Base-by-base conservation (phyloP, 2,113 vertebrate genomes). In the Vicugna pacos region DNA sequence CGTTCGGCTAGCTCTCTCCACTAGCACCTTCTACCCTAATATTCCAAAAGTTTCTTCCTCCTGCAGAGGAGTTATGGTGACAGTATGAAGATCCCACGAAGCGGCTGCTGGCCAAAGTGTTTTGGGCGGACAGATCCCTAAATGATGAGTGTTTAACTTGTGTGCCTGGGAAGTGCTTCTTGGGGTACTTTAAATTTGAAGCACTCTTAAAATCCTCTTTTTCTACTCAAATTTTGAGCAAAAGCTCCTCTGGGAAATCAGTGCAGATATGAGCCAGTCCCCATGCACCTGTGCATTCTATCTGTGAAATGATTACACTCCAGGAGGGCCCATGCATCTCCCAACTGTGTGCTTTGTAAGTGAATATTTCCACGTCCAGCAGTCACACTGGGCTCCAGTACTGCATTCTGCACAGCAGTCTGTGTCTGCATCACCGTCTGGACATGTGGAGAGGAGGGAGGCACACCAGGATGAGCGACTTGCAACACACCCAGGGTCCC, bases 401-500 rank as follows among this genome's bases (percentile, higher is more conserved):
- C 1, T 8, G 26, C n/a, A 11, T 6, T 17, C 35, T 7, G 10
- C 3, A 6, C 28, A 2, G 2, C 1, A 3, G 22, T 28, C 60
- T 20, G 14, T 6, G 46, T 35, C 20, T 46, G 16, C 3, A 6
- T 24, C 38, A 8, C 3, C 2, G 11, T 46, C 56, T 54, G 62
- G 15, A 20, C 19, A 5, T 16, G 6, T 16, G 24, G 58, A 20
- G 30, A 46, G 1, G n/a, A 15, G 9, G 3, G 30, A 30, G 4
- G 0, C 4, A 8, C 11, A 3, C 24, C n/a, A n/a, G 13, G 35
- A 3, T 7, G 9, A 19, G 22, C 79, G 16, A 16, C 11, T 54
- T 42, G 26, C 0, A 1, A 16, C 17, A 1, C 24, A 8, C 26
- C 0, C 0, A 0, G 8, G 8, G 46, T 30, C 42, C 0, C 0